Percentiles rank a stretch among this genome's conserved stretches.
phyloP scores from a whole-genome alignment of 2,797 vertebrate species.

The Sebastes hopkinsi region DNA sequence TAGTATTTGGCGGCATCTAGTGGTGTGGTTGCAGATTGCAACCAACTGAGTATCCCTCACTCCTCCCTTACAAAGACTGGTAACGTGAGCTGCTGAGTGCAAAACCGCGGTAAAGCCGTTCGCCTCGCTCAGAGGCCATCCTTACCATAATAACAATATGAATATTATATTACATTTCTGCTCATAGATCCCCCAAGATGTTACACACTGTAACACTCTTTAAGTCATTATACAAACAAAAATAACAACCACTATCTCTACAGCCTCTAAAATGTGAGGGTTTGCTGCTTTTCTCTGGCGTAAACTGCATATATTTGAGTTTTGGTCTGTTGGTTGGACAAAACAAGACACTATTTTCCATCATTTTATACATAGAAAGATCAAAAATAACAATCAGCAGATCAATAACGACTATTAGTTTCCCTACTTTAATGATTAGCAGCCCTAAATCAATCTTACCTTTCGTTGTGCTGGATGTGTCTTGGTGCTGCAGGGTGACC shows the following conservation, averaged over 20 bases:
- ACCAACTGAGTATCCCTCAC: too few relatives aligned
- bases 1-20: too few relatives aligned
- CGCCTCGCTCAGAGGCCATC: too few relatives aligned
- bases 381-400: background rate
- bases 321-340: background rate
- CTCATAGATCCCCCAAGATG: too few relatives aligned
- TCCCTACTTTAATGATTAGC: background rate
- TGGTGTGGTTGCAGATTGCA: too few relatives aligned
- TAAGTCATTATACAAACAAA: background rate
- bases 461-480: conserved; percentile 36
- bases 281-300: too few relatives aligned
- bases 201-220: too few relatives aligned
- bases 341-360: background rate
- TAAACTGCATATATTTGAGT: background rate
- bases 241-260: background rate
- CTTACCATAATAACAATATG: too few relatives aligned
- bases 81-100: too few relatives aligned
- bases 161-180: too few relatives aligned
- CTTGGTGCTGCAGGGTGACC: conserved; percentile 84
- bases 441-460: conserved; percentile 49
- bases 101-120: too few relatives aligned
- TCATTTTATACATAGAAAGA: background rate
- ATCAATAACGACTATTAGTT: background rate
- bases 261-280: background rate
- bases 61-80: too few relatives aligned